Conservation (phyloP, 2,888 invertebrate species). For the Ophraella communa region DNA sequence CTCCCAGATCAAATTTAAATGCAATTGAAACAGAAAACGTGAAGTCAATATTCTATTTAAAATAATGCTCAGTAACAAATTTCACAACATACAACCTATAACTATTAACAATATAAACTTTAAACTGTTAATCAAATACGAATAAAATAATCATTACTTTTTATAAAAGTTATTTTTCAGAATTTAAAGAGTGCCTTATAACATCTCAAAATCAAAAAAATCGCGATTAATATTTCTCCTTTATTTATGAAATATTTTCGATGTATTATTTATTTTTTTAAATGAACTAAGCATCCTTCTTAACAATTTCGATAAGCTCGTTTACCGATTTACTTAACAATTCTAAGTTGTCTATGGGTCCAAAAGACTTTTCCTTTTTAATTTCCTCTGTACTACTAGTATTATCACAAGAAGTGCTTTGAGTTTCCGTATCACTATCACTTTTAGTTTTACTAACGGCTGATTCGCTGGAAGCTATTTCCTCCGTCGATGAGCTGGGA, state of each 20-base stretch:
- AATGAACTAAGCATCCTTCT: slow-evolving; percentile 51
- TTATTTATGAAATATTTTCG: neutral
- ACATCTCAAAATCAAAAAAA: neutral
- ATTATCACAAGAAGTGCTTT: slow-evolving; percentile 50
- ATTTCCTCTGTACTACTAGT: slow-evolving; percentile 44
- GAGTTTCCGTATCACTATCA: slow-evolving; percentile 53
- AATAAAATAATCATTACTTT: no score
- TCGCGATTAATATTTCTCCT: neutral
- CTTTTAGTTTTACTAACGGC: slow-evolving; percentile 38
- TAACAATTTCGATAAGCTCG: slow-evolving; percentile 56
- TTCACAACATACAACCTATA: no score
- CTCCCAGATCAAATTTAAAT: neutral
- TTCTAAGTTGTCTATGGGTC: slow-evolving; percentile 53
- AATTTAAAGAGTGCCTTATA: neutral
- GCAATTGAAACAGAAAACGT: neutral
- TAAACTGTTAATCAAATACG: no score
- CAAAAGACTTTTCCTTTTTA: slow-evolving; percentile 43
- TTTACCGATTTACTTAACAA: slow-evolving; percentile 55
- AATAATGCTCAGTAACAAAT: no score
- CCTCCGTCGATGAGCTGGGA: slow-evolving; percentile 52
- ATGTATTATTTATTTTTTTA: slow-evolving; percentile 7
- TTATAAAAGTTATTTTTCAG: neutral
- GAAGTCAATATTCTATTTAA: neutral
- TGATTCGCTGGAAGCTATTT: slow-evolving; percentile 29
- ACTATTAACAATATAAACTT: no score